Evolutionary conservation across 2,797 vertebrate species (phyloP), one percentile per base, ranked within the genome.

Genomic region (Pygocentrus nattereri): DNA sequence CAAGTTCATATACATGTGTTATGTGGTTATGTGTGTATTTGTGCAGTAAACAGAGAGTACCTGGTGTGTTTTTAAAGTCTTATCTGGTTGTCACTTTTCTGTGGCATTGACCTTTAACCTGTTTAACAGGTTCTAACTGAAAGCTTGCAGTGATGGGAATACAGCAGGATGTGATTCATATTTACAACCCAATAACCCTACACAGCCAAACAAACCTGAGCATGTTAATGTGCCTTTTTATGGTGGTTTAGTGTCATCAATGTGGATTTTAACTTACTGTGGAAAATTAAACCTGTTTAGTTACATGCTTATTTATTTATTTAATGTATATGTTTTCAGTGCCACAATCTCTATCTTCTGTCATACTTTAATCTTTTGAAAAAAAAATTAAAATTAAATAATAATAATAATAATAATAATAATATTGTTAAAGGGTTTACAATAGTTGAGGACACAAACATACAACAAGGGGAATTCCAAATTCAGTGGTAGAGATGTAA

Each of bases 61-160:
- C 49, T 82, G 85, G n/a, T 61, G 54, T 83, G 64, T 83, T 81
- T 80, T 49, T 74, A 78, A 2, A 2, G 4, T 30, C 49, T 85
- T 76, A 79, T 16, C 0, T 74, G 16, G 12, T 69, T 77, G 21
- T 34, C 52, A 31, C 83, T 86, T 30, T 77, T 64, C 67, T 87
- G 41, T 86, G 19, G 52, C 31, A 52, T 25, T 89, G 88, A 91
- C 88, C 89, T 90, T 91, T 89, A 88, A 86, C 85, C 85, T 84
- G 86, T 50, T 77, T 38, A 85, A 88, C 86, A 64, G 73, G 88
- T 90, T 90, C 19, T 73, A 81, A 34, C 65, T 84, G 67, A 89
- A 38, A 25, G 31, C 61, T 61, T 64, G 19, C 21, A 69, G 84
- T 82, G 68, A 73, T 52, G 61, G 81, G 90, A 91, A 87, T 84